A percentile compares a stretch with the other conserved stretches of the same genome.
phyloP scores from a whole-genome alignment of 2,113 vertebrate genomes.

The Centropristis striata region DNA sequence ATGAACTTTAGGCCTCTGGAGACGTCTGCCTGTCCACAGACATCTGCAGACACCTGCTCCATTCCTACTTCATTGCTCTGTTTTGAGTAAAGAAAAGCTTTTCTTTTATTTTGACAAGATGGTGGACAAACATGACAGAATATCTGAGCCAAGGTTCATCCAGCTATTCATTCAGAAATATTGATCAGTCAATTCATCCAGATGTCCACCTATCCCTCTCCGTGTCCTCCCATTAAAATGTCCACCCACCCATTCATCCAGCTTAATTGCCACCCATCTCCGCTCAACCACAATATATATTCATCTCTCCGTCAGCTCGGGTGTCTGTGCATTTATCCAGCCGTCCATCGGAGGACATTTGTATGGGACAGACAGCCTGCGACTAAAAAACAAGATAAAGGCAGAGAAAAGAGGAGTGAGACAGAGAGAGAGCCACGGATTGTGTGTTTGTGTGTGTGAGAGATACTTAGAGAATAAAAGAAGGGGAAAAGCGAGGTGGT shows the following conservation, averaged over 20 bases:
- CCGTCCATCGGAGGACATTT: not conserved
- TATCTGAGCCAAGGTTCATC: not conserved
- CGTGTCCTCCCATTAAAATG: not conserved
- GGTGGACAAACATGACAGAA: not conserved
- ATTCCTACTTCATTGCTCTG: not conserved
- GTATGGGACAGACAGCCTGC: not conserved
- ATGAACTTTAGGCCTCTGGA: too few species aligned
- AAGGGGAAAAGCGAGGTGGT: not conserved
- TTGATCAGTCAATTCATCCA: conserved; percentile 24
- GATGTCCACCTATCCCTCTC: conserved; percentile 1
- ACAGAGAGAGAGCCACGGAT: too few species aligned
- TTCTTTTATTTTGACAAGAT: not conserved
- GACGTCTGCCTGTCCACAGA: too few species aligned
- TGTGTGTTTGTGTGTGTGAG: not conserved
- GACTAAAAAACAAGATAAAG: too few species aligned
- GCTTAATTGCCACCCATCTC: conserved; percentile 14
- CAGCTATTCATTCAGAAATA: conserved; percentile 21
- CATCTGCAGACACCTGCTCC: not conserved
- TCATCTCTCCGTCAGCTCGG: conserved; percentile 10
- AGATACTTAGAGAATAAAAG: conserved; percentile 6
- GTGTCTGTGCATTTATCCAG: not conserved
- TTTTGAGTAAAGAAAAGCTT: conserved; percentile 1
- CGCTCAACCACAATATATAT: conserved; percentile 11
- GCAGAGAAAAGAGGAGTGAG: too few species aligned
- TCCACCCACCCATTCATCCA: conserved; percentile 23